A percentile compares a stretch with the other conserved stretches of the same genome.
Evolutionary conservation across 2,888 invertebrate species (phyloP).

Genomic region (Clistopyga incitator): DNA sequence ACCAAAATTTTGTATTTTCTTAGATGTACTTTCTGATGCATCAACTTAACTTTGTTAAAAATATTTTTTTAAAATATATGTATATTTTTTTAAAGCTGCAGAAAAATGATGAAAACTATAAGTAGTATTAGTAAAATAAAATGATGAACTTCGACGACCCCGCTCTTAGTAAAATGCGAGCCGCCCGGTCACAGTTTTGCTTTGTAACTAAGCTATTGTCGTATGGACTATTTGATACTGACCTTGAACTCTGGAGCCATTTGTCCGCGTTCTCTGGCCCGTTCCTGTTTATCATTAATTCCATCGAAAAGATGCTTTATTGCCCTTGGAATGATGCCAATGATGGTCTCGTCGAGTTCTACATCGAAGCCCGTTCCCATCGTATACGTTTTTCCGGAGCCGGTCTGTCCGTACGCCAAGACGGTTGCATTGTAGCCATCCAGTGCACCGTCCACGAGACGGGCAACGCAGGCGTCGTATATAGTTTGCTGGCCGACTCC

Average conservation of each 20-base stretch:
- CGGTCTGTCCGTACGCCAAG: conserved; percentile 94
- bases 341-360: conserved; percentile 80
- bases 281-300: conserved; percentile 87
- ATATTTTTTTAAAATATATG: too few relatives aligned
- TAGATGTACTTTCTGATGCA: too few relatives aligned
- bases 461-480: conserved; percentile 93
- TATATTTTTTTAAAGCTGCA: too few relatives aligned
- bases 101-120: too few relatives aligned
- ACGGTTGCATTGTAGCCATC: conserved; percentile 99
- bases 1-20: too few relatives aligned
- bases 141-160: too few relatives aligned
- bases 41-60: too few relatives aligned
- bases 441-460: conserved; percentile 95
- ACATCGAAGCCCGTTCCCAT: conserved; percentile 99
- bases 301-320: conserved; percentile 96
- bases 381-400: conserved; percentile 99
- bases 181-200: not conserved
- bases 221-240: conserved; percentile 79
- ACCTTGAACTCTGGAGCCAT: conserved; percentile 90
- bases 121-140: too few relatives aligned
- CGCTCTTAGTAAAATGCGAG: not conserved
- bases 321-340: conserved; percentile 97
- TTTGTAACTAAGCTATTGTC: conserved; percentile 80
- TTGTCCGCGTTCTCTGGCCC: conserved; percentile 87
- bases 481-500: conserved; percentile 90